phyloP scores from a whole-genome alignment of 2,888 invertebrate species.

The Clusia tigrina region DNA sequence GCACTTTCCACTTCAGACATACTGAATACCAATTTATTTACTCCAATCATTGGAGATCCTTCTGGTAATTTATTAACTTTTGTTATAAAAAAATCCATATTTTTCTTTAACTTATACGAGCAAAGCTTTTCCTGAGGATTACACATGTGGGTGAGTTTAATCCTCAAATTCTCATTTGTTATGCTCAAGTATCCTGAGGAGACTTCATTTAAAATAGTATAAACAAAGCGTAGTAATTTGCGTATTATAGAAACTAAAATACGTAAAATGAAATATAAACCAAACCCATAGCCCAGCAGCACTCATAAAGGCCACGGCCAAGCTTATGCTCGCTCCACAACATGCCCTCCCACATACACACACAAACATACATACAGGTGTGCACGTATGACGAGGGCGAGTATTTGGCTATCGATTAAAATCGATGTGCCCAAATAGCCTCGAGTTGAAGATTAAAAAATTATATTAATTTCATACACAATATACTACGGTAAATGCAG shows the following conservation, averaged over 20 bases:
- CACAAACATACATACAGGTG: conserved; percentile 11
- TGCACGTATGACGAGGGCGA: conserved; percentile 22
- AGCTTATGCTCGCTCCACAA: too few species aligned
- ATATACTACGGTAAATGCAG: conserved; percentile 33
- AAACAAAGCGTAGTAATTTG: conserved; percentile 45
- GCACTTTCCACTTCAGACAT: too few species aligned
- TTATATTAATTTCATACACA: conserved; percentile 38
- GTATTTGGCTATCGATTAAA: conserved; percentile 55
- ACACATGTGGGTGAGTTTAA: conserved; percentile 59
- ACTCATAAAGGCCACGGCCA: conserved; percentile 7
- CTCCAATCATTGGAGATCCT: too few species aligned
- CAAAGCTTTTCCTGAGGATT: neutral
- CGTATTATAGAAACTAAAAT: conserved; percentile 45
- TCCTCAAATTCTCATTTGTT: conserved; percentile 58
- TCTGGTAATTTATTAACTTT: too few species aligned
- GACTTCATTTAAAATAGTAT: conserved; percentile 50
- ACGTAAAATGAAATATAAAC: conserved; percentile 38
- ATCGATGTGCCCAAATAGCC: conserved; percentile 52
- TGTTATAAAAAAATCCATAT: too few species aligned
- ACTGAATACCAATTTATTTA: too few species aligned
- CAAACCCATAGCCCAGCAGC: conserved; percentile 18
- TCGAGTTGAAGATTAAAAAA: conserved; percentile 43
- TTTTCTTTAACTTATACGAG: too few species aligned
- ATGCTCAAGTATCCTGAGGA: conserved; percentile 52
- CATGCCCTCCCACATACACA: conserved; percentile 17